Percentiles rank a stretch among this genome's conserved stretches.
Conservation (phyloP, 2,888 invertebrate genomes). For the Pyrgus malvae region DNA sequence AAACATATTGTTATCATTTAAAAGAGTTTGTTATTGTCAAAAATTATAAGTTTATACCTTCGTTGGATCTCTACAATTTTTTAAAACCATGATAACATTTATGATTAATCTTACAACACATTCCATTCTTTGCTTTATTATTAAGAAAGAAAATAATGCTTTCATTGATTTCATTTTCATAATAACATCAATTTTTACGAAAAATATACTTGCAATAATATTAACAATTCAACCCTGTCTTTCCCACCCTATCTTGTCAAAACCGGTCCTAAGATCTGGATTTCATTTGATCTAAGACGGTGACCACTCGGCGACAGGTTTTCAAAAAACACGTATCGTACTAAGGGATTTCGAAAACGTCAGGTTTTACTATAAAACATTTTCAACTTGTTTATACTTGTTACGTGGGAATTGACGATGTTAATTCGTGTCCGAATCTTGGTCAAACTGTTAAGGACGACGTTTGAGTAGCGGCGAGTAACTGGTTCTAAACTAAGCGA, state of each 20-base stretch:
- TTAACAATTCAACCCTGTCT: too few relatives aligned
- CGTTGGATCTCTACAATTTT: too few relatives aligned
- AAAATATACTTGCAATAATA: too few relatives aligned
- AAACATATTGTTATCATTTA: too few relatives aligned
- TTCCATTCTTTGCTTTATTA: too few relatives aligned
- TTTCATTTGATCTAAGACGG: slow-evolving; percentile 2
- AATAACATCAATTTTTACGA: too few relatives aligned
- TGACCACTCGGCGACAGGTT: slow-evolving; percentile 4
- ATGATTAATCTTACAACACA: too few relatives aligned
- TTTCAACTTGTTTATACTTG: slow-evolving; percentile 5
- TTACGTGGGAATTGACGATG: slow-evolving; percentile 30
- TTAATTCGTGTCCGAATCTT: slow-evolving; percentile 13
- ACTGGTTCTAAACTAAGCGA: neutral
- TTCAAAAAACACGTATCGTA: neutral
- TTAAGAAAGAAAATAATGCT: too few relatives aligned
- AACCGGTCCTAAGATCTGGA: slow-evolving; percentile 5
- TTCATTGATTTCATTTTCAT: too few relatives aligned
- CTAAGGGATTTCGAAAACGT: slow-evolving; percentile 1
- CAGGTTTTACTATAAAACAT: slow-evolving; percentile 27
- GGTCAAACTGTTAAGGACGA: slow-evolving; percentile 19
- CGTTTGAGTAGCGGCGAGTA: neutral
- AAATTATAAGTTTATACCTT: too few relatives aligned
- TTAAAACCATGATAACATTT: too few relatives aligned
- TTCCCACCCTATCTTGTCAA: slow-evolving; percentile 11
- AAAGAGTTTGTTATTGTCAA: too few relatives aligned